Conservation (phyloP, 2,888 invertebrate genomes). For the Teleiodes luculella region DNA sequence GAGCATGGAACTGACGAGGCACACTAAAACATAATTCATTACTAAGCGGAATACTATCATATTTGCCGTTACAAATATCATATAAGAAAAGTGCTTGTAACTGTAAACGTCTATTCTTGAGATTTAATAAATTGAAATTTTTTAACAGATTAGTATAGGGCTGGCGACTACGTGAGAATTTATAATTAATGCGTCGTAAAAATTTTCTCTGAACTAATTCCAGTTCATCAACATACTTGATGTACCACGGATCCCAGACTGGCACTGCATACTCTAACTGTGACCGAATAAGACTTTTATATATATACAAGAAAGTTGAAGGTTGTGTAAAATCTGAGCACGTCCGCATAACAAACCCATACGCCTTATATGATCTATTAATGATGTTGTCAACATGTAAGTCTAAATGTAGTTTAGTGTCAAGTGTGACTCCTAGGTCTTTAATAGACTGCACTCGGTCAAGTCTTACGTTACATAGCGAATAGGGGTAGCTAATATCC, state of each 20-base stretch:
- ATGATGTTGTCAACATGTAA: constrained; percentile 17
- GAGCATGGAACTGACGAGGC: too few species aligned
- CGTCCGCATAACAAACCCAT: too few species aligned
- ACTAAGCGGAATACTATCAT: neutral
- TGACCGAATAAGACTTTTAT: constrained; percentile 17
- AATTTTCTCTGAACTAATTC: constrained; percentile 11
- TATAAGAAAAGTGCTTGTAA: neutral
- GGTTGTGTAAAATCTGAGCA: constrained; percentile 12
- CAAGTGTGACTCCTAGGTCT: constrained; percentile 19
- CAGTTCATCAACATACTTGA: constrained; percentile 5
- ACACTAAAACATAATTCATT: too few species aligned
- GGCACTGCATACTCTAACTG: constrained; percentile 18
- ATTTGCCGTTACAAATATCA: neutral
- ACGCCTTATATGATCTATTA: constrained; percentile 21
- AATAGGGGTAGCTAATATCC: neutral
- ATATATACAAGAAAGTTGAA: constrained; percentile 13
- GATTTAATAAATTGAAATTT: neutral
- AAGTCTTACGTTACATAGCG: neutral
- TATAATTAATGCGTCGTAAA: neutral
- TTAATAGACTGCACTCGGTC: neutral
- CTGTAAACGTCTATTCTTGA: neutral
- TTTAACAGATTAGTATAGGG: neutral
- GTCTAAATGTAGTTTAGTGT: constrained; percentile 20
- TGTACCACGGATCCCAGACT: constrained; percentile 12
- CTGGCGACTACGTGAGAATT: neutral